Evolutionary conservation across 1,140 invertebrate genomes (phyloP).

Genomic region (Gyrodactylus bullatarudis): DNA sequence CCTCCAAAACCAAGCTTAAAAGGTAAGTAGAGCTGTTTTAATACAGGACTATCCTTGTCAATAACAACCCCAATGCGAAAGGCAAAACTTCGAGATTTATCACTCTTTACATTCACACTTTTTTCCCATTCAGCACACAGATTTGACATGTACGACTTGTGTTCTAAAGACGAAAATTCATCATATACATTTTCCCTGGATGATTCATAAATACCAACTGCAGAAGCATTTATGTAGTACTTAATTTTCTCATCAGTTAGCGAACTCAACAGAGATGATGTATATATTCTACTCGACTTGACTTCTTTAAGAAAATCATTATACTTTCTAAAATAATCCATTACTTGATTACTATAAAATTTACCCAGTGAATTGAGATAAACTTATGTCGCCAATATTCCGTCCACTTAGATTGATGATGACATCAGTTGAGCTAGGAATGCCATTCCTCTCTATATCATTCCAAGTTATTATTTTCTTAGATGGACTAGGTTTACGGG

Average conservation of each 20-base stretch:
- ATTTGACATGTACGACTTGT: background rate
- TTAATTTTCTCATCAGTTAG: background rate
- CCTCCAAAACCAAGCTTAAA: constrained; percentile 1
- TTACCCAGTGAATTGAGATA: background rate
- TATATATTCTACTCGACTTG: background rate
- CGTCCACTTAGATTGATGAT: background rate
- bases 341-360: background rate
- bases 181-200: background rate
- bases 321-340: background rate
- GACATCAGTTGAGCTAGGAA: background rate
- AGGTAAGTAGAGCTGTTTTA: background rate
- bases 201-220: background rate
- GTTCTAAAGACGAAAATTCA: background rate
- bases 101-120: background rate
- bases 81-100: background rate
- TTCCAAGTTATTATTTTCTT: background rate
- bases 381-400: background rate
- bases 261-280: background rate
- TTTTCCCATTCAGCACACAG: constrained; percentile 1
- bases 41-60: background rate
- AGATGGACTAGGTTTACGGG: background rate
- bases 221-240: background rate
- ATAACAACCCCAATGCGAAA: background rate
- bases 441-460: background rate
- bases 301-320: background rate